Evolutionary conservation across 2,113 vertebrate genomes (phyloP).

Genomic region (Harpagus bidentatus): DNA sequence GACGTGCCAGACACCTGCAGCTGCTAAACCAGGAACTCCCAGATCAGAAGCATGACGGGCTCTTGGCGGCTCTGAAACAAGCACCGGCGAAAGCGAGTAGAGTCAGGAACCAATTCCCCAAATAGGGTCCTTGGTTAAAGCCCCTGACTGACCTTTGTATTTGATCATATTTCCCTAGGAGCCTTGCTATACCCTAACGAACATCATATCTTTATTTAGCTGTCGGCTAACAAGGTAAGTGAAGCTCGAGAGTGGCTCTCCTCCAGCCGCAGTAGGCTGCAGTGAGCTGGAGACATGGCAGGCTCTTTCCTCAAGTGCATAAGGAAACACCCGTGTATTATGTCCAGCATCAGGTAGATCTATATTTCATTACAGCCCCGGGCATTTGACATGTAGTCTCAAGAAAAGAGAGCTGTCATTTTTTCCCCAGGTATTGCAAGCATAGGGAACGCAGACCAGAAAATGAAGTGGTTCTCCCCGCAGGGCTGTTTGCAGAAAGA

Average conservation of each 20-base stretch:
- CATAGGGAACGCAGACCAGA: not conserved
- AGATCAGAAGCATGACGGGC: rapidly evolving
- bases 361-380: slow-evolving; percentile 25
- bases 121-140: not conserved
- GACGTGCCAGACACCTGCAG: rapidly evolving
- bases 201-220: not conserved
- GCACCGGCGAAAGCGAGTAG: rapidly evolving
- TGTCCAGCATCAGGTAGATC: slow-evolving; percentile 13
- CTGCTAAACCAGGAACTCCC: not conserved
- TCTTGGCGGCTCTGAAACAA: not conserved
- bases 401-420: slow-evolving; percentile 5
- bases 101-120: not conserved
- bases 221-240: not conserved
- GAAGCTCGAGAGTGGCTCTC: not conserved
- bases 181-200: not conserved
- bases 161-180: not conserved
- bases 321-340: not conserved
- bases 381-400: not conserved
- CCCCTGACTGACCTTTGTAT: not conserved
- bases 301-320: not conserved
- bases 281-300: not conserved
- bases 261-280: not conserved
- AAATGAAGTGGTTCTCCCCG: slow-evolving; percentile 13
- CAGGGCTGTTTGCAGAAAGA: slow-evolving; percentile 1
- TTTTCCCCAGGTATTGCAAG: not conserved